Base-by-base conservation (phyloP, 2,797 vertebrate species). In the Molossus alvarezi region DNA sequence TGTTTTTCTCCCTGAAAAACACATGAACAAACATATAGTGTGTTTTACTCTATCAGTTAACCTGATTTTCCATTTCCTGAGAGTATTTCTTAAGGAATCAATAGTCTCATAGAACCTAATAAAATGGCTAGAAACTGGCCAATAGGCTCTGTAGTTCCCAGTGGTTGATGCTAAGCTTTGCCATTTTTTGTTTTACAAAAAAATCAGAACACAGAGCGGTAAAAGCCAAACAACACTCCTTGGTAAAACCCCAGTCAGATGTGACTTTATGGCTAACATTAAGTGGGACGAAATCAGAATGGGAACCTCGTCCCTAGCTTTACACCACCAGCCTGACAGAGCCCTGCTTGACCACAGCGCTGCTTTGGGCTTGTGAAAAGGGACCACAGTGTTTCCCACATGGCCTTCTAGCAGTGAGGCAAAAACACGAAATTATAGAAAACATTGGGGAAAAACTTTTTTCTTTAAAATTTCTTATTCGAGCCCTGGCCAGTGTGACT, bases 381-480 rank as follows among this genome's bases (percentile, higher is more conserved):
- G 45, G 41, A 65, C n/a, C 5, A 2, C 67, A 25, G 45, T 25
- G 27, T 72, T 41, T 75, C 58, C 7, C 29, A 33, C 3, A 0
- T 21, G 7, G 14, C 69, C 57, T 79, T 77, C 69, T 33, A 71
- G 57, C 25, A n/a, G 6, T 76, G 29, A 51, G 29, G 37, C 67
- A 8, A 90, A 64, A 67, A 75, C 18, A 73, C 60, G 10, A 88
- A 82, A 69, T 81, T 84, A n/a, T 0, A 73, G 60, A 87, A 76
- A 75, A 33, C 17, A 45, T 25, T 2, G 17, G 27, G 21, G 14
- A 55, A 41, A 33, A 27, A 3, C 27, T 25, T 57, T 67, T 82
- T 89, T 51, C 75, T 73, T 94, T 83, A 87, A 33, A 72, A 76
- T 72, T 53, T 67, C 53, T 55, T 73, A 55, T 57, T 79, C 92